These are phyloP conservation scores for Bombus terrestris DNA, from an alignment of 1,140 invertebrate genomes.

Conservation along the genomic window DNA sequence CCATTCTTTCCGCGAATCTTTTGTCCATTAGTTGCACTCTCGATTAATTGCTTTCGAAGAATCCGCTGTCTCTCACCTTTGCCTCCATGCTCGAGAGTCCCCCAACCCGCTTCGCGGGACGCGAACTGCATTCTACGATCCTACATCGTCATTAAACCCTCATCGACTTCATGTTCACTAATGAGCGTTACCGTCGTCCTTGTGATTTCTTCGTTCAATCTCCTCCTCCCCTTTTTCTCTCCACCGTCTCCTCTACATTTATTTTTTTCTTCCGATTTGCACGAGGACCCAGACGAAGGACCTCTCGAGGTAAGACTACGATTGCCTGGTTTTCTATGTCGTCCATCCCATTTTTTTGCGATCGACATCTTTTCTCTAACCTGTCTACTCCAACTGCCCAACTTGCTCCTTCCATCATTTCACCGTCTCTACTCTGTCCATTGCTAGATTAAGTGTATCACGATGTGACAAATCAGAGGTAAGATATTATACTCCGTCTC, in stretches of 20 bases:
- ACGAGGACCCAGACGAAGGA: conserved; percentile 44
- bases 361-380: conserved; percentile 8
- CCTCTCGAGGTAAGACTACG: conserved; percentile 51
- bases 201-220: conserved; percentile 48
- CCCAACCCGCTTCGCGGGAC: background rate
- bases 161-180: conserved; percentile 64
- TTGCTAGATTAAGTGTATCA: conserved; percentile 47
- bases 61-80: conserved; percentile 33
- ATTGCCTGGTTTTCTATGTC: conserved; percentile 56
- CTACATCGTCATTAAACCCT: conserved; percentile 54
- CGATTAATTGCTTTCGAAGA: conserved; percentile 38
- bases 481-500: conserved; percentile 39
- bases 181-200: conserved; percentile 58
- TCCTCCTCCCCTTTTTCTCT: background rate
- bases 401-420: conserved; percentile 1
- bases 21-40: conserved; percentile 29
- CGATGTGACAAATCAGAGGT: conserved; percentile 45
- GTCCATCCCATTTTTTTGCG: conserved; percentile 13
- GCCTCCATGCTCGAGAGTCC: conserved; percentile 1
- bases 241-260: background rate
- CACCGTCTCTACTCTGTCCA: conserved; percentile 3
- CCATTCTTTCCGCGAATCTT: conserved; percentile 20
- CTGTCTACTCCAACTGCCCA: background rate
- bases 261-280: conserved; percentile 32
- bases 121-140: conserved; percentile 23